These are phyloP conservation scores for Dryobotodes eremita DNA, from an alignment of 2,888 invertebrate species.

Conservation along the genomic window DNA sequence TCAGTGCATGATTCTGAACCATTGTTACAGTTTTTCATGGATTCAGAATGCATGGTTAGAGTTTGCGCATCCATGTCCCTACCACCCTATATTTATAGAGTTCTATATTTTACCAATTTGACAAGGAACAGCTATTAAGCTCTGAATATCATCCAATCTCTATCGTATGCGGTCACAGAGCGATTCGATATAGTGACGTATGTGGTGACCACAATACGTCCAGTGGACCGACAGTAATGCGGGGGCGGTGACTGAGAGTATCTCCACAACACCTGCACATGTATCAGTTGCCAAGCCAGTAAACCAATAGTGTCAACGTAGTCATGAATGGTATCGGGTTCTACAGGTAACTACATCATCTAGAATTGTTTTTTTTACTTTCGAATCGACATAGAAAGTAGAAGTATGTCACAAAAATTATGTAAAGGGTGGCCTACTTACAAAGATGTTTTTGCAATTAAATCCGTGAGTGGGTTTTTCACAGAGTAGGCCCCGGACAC, in stretches of 20 bases:
- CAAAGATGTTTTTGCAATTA: no score
- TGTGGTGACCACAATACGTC: constrained; percentile 27
- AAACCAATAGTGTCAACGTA: constrained; percentile 31
- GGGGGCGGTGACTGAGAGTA: constrained; percentile 36
- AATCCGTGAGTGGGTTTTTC: no score
- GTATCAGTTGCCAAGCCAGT: constrained; percentile 20
- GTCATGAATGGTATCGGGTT: constrained; percentile 22
- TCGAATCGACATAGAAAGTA: not conserved
- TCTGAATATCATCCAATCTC: constrained; percentile 14
- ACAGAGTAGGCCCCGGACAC: no score
- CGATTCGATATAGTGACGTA: not conserved
- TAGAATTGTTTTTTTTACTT: not conserved
- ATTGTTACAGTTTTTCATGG: no score
- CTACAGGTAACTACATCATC: not conserved
- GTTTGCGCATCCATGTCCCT: no score
- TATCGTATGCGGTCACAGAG: not conserved
- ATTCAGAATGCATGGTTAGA: no score
- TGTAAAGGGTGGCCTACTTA: not conserved
- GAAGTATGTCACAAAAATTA: no score
- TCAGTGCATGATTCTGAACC: no score
- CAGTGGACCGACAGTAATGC: constrained; percentile 6
- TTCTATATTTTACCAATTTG: not conserved
- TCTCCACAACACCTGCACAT: constrained; percentile 32
- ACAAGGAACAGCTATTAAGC: not conserved
- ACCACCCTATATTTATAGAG: not conserved